phyloP scores from a whole-genome alignment of 2,113 vertebrate genomes.

The Zapornia atra region DNA sequence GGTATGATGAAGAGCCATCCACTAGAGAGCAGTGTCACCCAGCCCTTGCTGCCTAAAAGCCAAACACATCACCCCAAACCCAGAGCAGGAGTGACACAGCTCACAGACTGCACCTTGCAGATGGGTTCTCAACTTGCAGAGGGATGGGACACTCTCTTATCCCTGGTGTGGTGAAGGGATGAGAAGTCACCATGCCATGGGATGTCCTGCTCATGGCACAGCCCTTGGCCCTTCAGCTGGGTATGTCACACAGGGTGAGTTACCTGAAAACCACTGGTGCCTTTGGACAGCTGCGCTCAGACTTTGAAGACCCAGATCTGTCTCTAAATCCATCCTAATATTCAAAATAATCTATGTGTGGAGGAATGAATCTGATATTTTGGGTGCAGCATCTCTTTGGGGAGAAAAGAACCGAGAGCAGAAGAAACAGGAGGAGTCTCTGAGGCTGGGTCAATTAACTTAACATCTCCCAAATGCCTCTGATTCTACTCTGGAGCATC shows the following conservation, averaged over 20 bases:
- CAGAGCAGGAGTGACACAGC: background rate
- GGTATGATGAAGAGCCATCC: background rate
- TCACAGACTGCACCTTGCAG: background rate
- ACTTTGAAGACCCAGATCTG: background rate
- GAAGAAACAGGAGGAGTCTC: background rate
- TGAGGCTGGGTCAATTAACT: background rate
- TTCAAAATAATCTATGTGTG: background rate
- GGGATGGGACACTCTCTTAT: rapidly evolving
- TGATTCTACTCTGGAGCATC: background rate
- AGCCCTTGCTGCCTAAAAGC: background rate
- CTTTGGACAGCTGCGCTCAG: background rate
- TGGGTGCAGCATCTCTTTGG: background rate
- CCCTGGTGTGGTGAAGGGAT: background rate
- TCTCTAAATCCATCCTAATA: background rate
- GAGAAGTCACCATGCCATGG: background rate
- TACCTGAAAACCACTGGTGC: background rate
- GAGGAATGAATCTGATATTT: background rate
- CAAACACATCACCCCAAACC: background rate
- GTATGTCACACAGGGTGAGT: background rate
- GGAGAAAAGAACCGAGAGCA: background rate
- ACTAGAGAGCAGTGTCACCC: slow-evolving; percentile 2
- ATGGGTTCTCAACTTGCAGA: background rate
- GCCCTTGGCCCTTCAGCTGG: background rate
- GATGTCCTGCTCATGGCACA: background rate
- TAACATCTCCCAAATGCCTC: background rate